phyloP scores from a whole-genome alignment of 2,113 vertebrate species.

The Ochotona princeps region DNA sequence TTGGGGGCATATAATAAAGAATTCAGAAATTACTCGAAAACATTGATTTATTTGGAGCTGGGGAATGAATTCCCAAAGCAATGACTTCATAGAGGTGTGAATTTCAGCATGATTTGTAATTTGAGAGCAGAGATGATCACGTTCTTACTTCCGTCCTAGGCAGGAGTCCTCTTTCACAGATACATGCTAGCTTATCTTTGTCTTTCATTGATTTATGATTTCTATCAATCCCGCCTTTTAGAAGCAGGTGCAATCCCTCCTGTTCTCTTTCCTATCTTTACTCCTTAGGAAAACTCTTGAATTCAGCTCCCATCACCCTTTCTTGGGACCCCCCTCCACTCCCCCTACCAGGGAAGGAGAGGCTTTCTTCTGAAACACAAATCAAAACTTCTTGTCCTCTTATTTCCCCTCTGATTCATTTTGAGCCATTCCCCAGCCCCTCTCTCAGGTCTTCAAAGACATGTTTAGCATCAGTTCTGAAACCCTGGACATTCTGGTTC shows the following conservation, averaged over 20 bases:
- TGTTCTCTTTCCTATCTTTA: neutral
- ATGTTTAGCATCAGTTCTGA: slow-evolving; percentile 9
- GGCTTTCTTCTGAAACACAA: slow-evolving; percentile 28
- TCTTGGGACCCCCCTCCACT: neutral
- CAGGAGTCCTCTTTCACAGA: neutral
- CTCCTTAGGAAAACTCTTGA: neutral
- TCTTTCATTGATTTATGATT: slow-evolving; percentile 5
- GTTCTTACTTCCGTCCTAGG: neutral
- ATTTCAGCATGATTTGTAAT: neutral
- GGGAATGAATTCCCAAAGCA: neutral
- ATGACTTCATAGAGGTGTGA: neutral
- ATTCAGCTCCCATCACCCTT: neutral
- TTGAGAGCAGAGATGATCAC: neutral
- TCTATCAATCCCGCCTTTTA: neutral
- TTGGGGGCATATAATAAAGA: slow-evolving; percentile 23
- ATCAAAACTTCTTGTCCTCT: neutral
- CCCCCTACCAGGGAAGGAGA: neutral
- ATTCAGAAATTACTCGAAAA: slow-evolving; percentile 4
- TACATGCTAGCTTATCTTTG: neutral
- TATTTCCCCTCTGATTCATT: neutral
- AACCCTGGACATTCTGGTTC: neutral
- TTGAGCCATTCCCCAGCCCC: neutral
- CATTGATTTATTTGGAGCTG: neutral
- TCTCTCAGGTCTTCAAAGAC: neutral
- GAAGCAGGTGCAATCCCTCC: neutral